phyloP scores from a whole-genome alignment of 2,113 vertebrate genomes.

The Callocephalon fimbriatum region DNA sequence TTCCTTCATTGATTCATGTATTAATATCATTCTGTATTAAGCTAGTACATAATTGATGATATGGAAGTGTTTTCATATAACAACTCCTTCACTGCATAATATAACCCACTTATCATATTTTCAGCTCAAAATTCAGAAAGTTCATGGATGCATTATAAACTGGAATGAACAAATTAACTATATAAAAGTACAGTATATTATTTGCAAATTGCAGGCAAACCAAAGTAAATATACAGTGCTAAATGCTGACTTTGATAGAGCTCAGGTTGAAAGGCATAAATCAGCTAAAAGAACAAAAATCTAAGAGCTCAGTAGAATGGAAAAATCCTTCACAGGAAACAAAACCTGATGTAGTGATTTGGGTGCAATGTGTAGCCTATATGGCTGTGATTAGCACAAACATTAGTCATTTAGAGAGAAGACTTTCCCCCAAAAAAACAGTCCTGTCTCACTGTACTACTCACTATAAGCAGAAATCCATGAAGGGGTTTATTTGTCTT shows the following conservation, averaged over 20 bases:
- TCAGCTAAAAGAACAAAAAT: neutral
- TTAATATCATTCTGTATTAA: conserved; percentile 65
- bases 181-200: conserved; percentile 35
- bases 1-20: conserved; percentile 58
- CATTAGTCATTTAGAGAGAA: neutral
- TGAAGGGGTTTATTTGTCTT: neutral
- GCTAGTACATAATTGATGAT: conserved; percentile 61
- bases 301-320: neutral
- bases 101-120: conserved; percentile 66
- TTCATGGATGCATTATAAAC: conserved; percentile 35
- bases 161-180: conserved; percentile 38
- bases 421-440: neutral
- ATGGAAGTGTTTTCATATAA: conserved; percentile 42
- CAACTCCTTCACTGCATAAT: conserved; percentile 43
- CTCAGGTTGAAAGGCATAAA: conserved; percentile 17
- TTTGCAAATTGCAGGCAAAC: conserved; percentile 17
- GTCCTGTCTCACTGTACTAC: neutral
- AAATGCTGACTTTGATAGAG: conserved; percentile 33
- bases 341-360: neutral
- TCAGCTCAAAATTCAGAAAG: conserved; percentile 45
- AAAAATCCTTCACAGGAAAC: neutral
- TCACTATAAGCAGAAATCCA: neutral
- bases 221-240: neutral
- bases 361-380: fast-evolving
- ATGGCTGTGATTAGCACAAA: neutral